Base-by-base conservation (phyloP, 1,140 invertebrate genomes). In the Carposina sasakii region DNA sequence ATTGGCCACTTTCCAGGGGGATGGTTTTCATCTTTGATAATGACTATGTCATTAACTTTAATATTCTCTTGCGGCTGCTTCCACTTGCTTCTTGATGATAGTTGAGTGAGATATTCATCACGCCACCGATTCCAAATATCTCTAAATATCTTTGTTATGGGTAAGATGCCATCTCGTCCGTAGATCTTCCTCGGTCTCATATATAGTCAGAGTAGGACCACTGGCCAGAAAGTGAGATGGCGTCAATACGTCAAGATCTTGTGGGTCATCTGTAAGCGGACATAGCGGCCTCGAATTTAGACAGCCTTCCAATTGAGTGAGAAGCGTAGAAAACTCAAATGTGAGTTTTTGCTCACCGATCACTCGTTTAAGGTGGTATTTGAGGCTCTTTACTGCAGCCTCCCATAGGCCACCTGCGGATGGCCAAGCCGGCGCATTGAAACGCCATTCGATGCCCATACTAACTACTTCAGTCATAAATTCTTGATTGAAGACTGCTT, bases 181-280 rank as follows among this genome's bases (percentile, higher is more conserved):
- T 48, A 39, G 24, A 30, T 56, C 19, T 17, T 47, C 10, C 6
- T 30, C 26, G 9, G 42, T 24, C 17, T 30, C 48, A 46, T 19
- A 48, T 43, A 37, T 48, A 39, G 36, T 51, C 48, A 43, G 39
- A 41, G 52, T 12, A 23, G 58, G 16, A n/a, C 28, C 8, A 31
- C 68, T 56, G 28, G 67, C 70, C 12, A 82, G 40, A 44, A 82
- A 81, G 54, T 84, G 71, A 15, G 41, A 70, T 6, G 75, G 75
- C 13, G 75, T 73, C 12, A 77, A 37, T 23, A 45, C 23, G 41
- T 46, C 42, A 34, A 65, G 39, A 33, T 33, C 31, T 10, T 33
- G 9, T 33, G 15, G 9, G n/a, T 33, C n/a, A n/a, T 33, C 31
- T 4, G 31, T 33, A n/a, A 33, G 31, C 13, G 31, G 31, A 13